phyloP scores from a whole-genome alignment of 2,888 invertebrate genomes.

The Nebria salina region DNA sequence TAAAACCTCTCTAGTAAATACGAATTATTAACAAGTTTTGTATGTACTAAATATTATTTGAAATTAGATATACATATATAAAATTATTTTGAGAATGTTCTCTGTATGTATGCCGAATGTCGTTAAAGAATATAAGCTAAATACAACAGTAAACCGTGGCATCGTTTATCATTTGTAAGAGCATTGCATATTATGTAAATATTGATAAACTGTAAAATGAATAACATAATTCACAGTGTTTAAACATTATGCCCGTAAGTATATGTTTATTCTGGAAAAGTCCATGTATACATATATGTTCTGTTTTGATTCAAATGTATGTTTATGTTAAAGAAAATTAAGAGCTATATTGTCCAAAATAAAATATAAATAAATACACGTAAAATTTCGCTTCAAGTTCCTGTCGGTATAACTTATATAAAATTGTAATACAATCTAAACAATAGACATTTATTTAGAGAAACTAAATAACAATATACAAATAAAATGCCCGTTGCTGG shows the following conservation, averaged over 20 bases:
- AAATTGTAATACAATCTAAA: background rate
- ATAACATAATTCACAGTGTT: background rate
- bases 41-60: too few species aligned
- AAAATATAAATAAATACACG: background rate
- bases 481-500: background rate
- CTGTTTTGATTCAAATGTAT: background rate
- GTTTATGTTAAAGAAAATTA: background rate
- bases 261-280: background rate
- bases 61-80: too few species aligned
- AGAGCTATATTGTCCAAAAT: background rate
- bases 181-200: background rate
- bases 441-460: background rate
- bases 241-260: background rate
- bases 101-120: background rate
- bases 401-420: background rate
- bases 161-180: conserved; percentile 1
- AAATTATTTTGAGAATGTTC: background rate
- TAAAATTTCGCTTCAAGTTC: background rate
- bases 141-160: background rate
- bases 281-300: background rate
- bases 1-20: too few species aligned
- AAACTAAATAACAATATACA: background rate
- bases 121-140: conserved; percentile 1
- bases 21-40: too few species aligned
- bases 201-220: background rate